These are phyloP conservation scores for Balaeniceps rex DNA, from an alignment of 2,113 vertebrate species.

Conservation along the genomic window DNA sequence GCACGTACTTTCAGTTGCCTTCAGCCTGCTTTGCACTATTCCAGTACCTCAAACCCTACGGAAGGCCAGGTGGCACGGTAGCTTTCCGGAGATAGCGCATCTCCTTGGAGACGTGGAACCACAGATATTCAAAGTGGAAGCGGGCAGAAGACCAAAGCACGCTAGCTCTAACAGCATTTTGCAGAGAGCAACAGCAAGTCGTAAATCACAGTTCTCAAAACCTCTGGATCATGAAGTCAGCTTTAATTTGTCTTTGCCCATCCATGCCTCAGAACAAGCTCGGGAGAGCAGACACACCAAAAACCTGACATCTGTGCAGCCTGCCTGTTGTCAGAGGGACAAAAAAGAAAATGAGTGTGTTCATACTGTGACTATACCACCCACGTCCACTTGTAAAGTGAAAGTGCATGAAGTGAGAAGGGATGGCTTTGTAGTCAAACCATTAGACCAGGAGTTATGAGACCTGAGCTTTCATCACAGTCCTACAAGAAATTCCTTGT, in stretches of 20 bases:
- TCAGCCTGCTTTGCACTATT: neutral
- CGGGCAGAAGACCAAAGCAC: neutral
- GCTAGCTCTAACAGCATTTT: neutral
- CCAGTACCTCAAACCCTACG: neutral
- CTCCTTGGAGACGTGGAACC: neutral
- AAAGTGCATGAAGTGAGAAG: neutral
- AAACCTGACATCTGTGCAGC: neutral
- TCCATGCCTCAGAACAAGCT: neutral
- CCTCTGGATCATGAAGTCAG: neutral
- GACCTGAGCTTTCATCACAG: neutral
- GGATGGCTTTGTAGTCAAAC: neutral
- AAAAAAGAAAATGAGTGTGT: neutral
- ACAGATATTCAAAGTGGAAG: neutral
- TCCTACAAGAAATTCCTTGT: neutral
- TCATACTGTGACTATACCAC: neutral
- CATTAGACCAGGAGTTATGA: neutral
- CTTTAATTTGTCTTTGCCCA: neutral
- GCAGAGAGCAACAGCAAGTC: neutral
- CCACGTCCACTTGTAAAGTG: neutral
- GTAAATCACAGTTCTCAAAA: neutral
- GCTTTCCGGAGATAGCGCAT: neutral
- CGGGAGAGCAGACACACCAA: neutral
- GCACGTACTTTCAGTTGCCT: neutral
- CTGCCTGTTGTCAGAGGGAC: neutral
- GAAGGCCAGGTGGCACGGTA: neutral